Percentiles rank a stretch among this genome's conserved stretches.
These are phyloP conservation scores for Tonatia bakeri DNA, from an alignment of 2,113 vertebrate species.

Conservation along the genomic window DNA sequence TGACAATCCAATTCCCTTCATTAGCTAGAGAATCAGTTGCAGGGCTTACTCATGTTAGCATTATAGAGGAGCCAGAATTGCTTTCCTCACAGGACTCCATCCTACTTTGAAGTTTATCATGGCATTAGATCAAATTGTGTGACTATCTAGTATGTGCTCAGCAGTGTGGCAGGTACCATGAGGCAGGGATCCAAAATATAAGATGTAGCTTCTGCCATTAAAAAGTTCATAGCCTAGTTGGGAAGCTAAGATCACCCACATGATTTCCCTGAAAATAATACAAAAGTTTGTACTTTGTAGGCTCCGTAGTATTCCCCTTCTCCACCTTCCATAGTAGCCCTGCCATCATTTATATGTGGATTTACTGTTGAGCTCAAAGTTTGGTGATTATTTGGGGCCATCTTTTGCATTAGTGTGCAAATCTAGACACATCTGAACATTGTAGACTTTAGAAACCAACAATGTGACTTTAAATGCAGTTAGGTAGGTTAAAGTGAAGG, in stretches of 20 bases:
- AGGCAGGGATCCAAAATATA: background rate
- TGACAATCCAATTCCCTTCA: background rate
- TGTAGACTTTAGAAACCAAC: background rate
- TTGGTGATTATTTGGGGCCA: background rate
- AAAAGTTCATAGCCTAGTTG: background rate
- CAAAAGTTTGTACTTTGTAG: background rate
- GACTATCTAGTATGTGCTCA: background rate
- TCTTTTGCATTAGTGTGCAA: constrained; percentile 1
- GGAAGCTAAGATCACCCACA: background rate
- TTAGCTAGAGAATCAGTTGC: background rate
- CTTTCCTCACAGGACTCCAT: background rate
- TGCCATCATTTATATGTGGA: background rate
- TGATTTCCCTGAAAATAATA: background rate
- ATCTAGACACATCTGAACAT: background rate
- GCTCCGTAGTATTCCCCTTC: background rate
- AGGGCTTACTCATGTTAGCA: background rate
- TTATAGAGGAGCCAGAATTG: background rate
- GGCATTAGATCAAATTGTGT: background rate
- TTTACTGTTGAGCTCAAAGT: background rate
- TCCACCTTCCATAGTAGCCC: background rate
- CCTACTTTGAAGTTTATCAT: constrained; percentile 17
- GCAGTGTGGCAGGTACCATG: background rate
- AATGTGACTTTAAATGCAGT: background rate
- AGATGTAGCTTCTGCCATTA: background rate
- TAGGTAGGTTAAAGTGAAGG: background rate